A percentile compares a stretch with the other conserved stretches of the same genome.
phyloP scores from a whole-genome alignment of 2,888 invertebrate species.

The Machimus atricapillus region DNA sequence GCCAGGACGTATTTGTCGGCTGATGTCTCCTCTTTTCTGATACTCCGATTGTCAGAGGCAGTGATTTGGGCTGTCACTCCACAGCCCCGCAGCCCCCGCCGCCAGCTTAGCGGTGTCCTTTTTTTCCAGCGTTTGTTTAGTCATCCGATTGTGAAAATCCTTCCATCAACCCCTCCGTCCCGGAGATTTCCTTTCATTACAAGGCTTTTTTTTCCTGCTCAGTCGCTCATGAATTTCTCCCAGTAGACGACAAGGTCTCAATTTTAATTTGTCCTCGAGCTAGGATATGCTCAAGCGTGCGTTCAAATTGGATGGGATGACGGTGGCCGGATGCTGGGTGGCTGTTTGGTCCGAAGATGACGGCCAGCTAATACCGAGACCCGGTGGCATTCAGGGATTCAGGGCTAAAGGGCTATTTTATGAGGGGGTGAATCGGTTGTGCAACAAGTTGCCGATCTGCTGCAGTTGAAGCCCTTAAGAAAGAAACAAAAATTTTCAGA shows the following conservation, averaged over 20 bases:
- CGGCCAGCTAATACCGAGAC: background rate
- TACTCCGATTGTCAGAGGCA: slow-evolving; percentile 47
- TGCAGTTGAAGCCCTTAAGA: background rate
- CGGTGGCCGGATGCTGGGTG: background rate
- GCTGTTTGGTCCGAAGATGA: background rate
- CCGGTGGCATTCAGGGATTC: background rate
- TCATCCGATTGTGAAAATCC: slow-evolving; percentile 45
- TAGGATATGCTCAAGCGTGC: slow-evolving; percentile 14
- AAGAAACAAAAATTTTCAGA: background rate
- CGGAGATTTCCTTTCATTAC: background rate
- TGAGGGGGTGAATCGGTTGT: background rate
- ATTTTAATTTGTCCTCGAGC: slow-evolving; percentile 28
- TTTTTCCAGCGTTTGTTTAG: slow-evolving; percentile 41
- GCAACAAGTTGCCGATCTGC: background rate
- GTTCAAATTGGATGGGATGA: slow-evolving; percentile 28
- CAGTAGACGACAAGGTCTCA: slow-evolving; percentile 10
- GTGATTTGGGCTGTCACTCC: slow-evolving; percentile 45
- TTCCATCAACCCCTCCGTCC: slow-evolving; percentile 36
- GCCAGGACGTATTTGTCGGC: slow-evolving; percentile 41
- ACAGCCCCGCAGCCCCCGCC: background rate
- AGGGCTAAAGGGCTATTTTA: background rate
- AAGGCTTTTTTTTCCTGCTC: slow-evolving; percentile 6
- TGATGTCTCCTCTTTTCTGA: slow-evolving; percentile 42
- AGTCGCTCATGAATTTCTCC: slow-evolving; percentile 7
- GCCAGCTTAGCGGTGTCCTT: slow-evolving; percentile 39